Evolutionary conservation across 2,797 vertebrate genomes (phyloP), one percentile per base, ranked within the genome.

Genomic region (Gymnopithys bicolor): DNA sequence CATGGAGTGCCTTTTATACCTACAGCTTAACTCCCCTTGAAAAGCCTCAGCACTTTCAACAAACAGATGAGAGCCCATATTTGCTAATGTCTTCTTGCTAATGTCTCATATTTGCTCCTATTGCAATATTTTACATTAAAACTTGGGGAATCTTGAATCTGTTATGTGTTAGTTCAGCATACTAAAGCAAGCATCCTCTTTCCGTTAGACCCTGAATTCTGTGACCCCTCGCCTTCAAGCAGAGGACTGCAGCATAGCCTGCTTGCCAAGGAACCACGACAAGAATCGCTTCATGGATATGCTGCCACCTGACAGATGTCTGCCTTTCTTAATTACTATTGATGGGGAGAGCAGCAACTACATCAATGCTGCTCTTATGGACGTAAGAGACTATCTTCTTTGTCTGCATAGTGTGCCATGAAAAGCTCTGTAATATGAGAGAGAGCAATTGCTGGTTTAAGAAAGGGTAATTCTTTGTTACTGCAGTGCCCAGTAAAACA

Each of bases 281-380:
- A 99, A 99, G 98, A 99, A 99, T 96, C 99, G 99, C 93, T 99
- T 99, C 97, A 99, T 99, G 99, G 99, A 99, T 96, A 99, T 99
- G 98, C 98, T 99, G 93, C 99, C 99, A 92, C 99, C 99, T 78
- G 99, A 99, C 97, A 98, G 99, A 98, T 99, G 99, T 98, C 98
- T 99, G 94, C 99, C 99, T 95, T 99, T 99, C 98, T 98, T 99
- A 98, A 99, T 99, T 96, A 99, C 99, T 91, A 99, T 99, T 96
- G 99, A 99, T 58, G 99, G 99, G 69, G 99, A 99, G 95, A 99
- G 99, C 98, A 99, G 99, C 97, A 99, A 99, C 98, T 99, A 99
- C 98, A 99, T 99, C 98, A 99, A 98, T 97, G 98, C 98, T 83
- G 98, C 98, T 49, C 98, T 99, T 96, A 98, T 99, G 98, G 98